These are phyloP conservation scores for Aporophyla lueneburgensis DNA, from an alignment of 2,888 invertebrate species.

Conservation along the genomic window DNA sequence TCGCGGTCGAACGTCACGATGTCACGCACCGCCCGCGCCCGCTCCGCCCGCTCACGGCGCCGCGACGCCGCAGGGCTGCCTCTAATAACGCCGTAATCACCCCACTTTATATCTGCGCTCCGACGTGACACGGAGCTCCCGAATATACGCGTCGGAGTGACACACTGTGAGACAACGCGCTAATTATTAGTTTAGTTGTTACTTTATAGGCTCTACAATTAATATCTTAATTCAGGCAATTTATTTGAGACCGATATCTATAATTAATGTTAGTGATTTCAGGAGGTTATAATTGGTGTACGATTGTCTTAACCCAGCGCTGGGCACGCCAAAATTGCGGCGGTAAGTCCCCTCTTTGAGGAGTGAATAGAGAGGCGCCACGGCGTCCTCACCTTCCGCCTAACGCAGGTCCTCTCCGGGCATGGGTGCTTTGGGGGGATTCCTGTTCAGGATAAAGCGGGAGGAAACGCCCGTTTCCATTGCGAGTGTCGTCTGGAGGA, in stretches of 20 bases:
- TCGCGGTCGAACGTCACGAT: conserved; percentile 84
- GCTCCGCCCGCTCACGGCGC: not conserved
- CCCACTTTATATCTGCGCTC: conserved; percentile 41
- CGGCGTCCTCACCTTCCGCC: no score
- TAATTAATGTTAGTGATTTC: not conserved
- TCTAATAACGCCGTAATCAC: conserved; percentile 63
- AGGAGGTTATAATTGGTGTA: not conserved
- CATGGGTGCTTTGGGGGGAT: no score
- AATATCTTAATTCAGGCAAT: not conserved
- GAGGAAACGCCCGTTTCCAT: no score
- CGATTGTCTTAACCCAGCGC: no score
- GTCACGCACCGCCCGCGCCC: conserved; percentile 73
- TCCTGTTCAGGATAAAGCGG: no score
- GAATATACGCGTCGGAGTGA: conserved; percentile 27
- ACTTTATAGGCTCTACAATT: not conserved
- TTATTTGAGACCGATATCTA: not conserved
- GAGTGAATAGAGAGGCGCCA: no score
- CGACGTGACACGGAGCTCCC: conserved; percentile 33
- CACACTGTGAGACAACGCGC: conserved; percentile 28
- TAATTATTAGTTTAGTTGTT: conserved; percentile 45
- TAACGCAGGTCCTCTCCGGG: no score
- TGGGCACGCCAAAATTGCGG: no score
- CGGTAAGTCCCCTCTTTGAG: no score
- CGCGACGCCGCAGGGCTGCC: conserved; percentile 66
- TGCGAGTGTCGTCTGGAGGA: no score